Conservation (phyloP, 2,113 vertebrate species). For the Raphicerus campestris region DNA sequence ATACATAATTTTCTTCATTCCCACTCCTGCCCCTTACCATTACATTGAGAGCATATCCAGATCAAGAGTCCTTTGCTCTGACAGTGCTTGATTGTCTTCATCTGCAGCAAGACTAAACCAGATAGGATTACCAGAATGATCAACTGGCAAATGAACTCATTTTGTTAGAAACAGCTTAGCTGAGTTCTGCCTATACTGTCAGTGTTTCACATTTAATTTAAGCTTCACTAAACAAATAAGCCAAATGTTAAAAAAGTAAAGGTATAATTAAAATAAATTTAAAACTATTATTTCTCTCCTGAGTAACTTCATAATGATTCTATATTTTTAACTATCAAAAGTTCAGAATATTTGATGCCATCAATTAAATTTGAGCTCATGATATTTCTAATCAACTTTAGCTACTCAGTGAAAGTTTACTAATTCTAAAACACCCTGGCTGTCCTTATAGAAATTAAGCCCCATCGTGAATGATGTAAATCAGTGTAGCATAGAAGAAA, state of each 20-base stretch:
- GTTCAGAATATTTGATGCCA: not conserved
- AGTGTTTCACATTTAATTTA: not conserved
- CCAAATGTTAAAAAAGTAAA: not conserved
- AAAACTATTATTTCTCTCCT: not conserved
- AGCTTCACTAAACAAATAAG: not conserved
- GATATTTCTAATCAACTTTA: not conserved
- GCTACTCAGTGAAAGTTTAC: not conserved
- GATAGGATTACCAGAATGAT: not conserved
- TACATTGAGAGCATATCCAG: not conserved
- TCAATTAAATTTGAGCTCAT: not conserved
- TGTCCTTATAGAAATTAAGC: not conserved
- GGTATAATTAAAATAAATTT: slow-evolving; percentile 19
- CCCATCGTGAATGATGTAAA: not conserved
- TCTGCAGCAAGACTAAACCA: slow-evolving; percentile 21
- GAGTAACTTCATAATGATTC: not conserved
- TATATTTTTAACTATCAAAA: not conserved
- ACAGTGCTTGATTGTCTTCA: not conserved
- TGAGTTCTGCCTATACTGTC: not conserved
- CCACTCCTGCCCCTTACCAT: not conserved
- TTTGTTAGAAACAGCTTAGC: slow-evolving; percentile 35
- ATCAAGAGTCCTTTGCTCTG: not conserved
- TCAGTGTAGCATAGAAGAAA: not conserved
- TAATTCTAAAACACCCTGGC: not conserved
- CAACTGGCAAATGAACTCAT: slow-evolving; percentile 25
- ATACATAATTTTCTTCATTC: slow-evolving; percentile 23